These are phyloP conservation scores for Pachycephala philippinensis DNA, from an alignment of 2,113 vertebrate genomes.

Conservation along the genomic window DNA sequence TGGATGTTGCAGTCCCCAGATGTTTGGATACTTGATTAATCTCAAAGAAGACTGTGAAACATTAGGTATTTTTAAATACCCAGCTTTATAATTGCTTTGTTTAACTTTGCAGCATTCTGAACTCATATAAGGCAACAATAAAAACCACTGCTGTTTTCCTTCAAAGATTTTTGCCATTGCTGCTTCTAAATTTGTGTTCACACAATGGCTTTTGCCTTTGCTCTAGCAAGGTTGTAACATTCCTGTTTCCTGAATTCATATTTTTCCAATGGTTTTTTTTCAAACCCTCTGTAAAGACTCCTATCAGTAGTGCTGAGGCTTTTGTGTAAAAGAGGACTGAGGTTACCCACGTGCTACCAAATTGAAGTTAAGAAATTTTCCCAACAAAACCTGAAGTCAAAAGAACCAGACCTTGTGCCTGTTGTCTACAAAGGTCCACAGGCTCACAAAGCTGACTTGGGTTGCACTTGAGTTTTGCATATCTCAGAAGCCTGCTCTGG, in stretches of 20 bases:
- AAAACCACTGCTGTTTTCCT: slow-evolving; percentile 14
- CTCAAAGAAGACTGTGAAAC: slow-evolving; percentile 26
- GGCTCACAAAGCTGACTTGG: background rate
- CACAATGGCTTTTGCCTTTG: background rate
- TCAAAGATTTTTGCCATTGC: background rate
- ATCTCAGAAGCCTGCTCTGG: background rate
- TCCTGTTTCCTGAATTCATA: background rate
- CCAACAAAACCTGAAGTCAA: background rate
- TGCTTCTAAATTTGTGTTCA: background rate
- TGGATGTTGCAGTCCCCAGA: slow-evolving; percentile 37
- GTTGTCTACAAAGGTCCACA: background rate
- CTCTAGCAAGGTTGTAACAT: background rate
- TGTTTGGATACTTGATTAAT: slow-evolving; percentile 46
- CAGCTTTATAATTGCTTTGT: slow-evolving; percentile 5
- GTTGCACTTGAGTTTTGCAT: background rate
- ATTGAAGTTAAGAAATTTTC: background rate
- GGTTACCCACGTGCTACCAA: background rate
- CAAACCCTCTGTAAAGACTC: background rate
- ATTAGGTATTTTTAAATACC: slow-evolving; percentile 8
- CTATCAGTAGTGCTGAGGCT: background rate
- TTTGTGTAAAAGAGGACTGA: background rate
- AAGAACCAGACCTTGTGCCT: background rate
- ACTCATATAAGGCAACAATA: slow-evolving; percentile 9
- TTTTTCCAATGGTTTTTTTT: background rate
- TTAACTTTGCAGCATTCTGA: slow-evolving; percentile 14